These are phyloP conservation scores for Idaea biselata DNA, from an alignment of 2,888 invertebrate species.

Conservation along the genomic window DNA sequence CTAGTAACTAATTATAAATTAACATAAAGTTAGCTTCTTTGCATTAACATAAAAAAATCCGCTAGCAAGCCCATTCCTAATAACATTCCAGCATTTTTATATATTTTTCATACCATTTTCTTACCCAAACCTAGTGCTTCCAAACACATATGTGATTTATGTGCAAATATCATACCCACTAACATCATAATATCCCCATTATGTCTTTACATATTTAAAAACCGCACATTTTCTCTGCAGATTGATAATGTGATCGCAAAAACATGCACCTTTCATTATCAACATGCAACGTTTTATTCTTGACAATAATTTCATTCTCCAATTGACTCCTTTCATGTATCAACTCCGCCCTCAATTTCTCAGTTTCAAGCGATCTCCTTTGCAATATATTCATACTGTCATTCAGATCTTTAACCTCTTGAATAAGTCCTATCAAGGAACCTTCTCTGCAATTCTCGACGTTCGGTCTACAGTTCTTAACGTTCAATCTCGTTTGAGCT, in stretches of 20 bases:
- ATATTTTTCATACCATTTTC: too few species aligned
- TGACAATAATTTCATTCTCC: constrained; percentile 71
- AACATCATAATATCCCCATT: too few species aligned
- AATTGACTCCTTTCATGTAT: constrained; percentile 64
- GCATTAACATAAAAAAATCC: too few species aligned
- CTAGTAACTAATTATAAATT: too few species aligned
- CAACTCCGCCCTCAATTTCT: constrained; percentile 61
- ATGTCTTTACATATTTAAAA: constrained; percentile 39
- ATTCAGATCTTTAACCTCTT: constrained; percentile 69
- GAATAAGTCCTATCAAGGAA: constrained; percentile 61
- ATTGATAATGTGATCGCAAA: constrained; percentile 67
- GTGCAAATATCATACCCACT: too few species aligned
- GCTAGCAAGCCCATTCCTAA: too few species aligned
- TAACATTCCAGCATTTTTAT: too few species aligned
- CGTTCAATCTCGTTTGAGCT: constrained; percentile 68
- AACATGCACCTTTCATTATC: constrained; percentile 68
- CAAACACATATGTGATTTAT: too few species aligned
- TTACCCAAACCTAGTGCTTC: too few species aligned
- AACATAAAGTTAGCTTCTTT: too few species aligned
- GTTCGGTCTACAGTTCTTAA: constrained; percentile 62
- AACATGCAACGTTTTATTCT: constrained; percentile 64
- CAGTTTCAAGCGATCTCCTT: constrained; percentile 59
- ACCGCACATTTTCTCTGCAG: constrained; percentile 71
- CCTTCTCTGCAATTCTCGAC: constrained; percentile 74
- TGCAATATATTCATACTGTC: constrained; percentile 67